phyloP scores from a whole-genome alignment of 1,140 invertebrate species.

The Drosophila lacertosa region DNA sequence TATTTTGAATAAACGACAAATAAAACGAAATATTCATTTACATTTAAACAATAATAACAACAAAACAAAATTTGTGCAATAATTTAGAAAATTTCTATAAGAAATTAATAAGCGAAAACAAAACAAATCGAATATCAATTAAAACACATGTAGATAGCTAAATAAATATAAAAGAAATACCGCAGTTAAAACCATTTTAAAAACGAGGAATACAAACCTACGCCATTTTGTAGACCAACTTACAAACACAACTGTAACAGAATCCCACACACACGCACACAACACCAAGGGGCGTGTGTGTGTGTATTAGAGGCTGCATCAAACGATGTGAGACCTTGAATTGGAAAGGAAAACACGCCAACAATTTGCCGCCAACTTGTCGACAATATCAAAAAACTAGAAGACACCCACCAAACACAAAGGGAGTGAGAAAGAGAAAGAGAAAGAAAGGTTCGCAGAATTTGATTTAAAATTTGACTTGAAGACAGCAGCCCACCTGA shows the following conservation, averaged over 20 bases:
- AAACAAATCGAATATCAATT: constrained; percentile 35
- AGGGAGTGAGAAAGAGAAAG: background rate
- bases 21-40: constrained; percentile 24
- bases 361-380: constrained; percentile 42
- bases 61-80: constrained; percentile 68
- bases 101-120: constrained; percentile 66
- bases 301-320: constrained; percentile 12
- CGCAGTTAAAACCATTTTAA: background rate
- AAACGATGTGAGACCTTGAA: constrained; percentile 44
- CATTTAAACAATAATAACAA: constrained; percentile 30
- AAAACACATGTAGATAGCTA: constrained; percentile 39
- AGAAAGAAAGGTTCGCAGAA: constrained; percentile 4
- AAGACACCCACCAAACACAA: constrained; percentile 28
- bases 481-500: constrained; percentile 51
- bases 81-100: constrained; percentile 71
- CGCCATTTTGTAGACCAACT: constrained; percentile 26
- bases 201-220: constrained; percentile 11
- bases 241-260: constrained; percentile 25
- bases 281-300: constrained; percentile 11
- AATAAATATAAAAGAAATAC: constrained; percentile 18
- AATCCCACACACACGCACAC: no score
- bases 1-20: constrained; percentile 38
- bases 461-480: constrained; percentile 4
- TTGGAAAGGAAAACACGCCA: constrained; percentile 35
- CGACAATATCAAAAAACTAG: background rate